A percentile compares a stretch with the other conserved stretches of the same genome.
Evolutionary conservation across 2,113 vertebrate species (phyloP).

Genomic region (Planiliza haematocheilus): DNA sequence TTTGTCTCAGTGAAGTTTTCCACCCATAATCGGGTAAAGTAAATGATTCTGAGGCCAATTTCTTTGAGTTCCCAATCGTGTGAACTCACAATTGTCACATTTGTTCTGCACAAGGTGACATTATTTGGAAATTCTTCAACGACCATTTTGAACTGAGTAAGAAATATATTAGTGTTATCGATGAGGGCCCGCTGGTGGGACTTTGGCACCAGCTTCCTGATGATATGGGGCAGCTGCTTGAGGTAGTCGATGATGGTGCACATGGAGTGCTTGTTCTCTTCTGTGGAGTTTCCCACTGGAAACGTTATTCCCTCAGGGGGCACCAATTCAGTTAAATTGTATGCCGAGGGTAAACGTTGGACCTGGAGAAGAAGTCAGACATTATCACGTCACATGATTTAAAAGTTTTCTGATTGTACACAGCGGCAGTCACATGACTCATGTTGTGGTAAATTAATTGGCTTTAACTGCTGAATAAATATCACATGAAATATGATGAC

Average conservation of each 20-base stretch:
- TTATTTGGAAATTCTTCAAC: not conserved
- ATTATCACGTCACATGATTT: not conserved
- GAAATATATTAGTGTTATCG: fast-evolving
- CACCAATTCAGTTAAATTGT: not conserved
- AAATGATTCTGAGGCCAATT: slow-evolving; percentile 27
- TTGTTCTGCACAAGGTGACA: not conserved
- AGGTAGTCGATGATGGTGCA: slow-evolving; percentile 52
- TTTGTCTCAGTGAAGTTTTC: not conserved
- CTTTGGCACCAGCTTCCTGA: not conserved
- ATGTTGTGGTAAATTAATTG: no score
- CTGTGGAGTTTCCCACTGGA: slow-evolving; percentile 8
- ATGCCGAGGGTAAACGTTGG: fast-evolving
- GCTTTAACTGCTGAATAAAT: not conserved
- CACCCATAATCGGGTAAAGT: slow-evolving; percentile 41
- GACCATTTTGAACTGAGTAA: fast-evolving
- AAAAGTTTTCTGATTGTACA: not conserved
- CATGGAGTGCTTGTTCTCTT: slow-evolving; percentile 6
- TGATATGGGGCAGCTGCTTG: not conserved
- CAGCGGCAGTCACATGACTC: not conserved
- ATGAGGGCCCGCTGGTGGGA: not conserved
- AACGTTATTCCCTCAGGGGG: slow-evolving; percentile 37
- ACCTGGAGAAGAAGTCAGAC: slow-evolving; percentile 37
- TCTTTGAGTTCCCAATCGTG: fast-evolving
- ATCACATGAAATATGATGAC: no score
- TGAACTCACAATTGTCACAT: fast-evolving